Percentiles rank a stretch among this genome's conserved stretches.
Conservation (phyloP, 2,113 vertebrate genomes). For the Boleophthalmus pectinirostris region DNA sequence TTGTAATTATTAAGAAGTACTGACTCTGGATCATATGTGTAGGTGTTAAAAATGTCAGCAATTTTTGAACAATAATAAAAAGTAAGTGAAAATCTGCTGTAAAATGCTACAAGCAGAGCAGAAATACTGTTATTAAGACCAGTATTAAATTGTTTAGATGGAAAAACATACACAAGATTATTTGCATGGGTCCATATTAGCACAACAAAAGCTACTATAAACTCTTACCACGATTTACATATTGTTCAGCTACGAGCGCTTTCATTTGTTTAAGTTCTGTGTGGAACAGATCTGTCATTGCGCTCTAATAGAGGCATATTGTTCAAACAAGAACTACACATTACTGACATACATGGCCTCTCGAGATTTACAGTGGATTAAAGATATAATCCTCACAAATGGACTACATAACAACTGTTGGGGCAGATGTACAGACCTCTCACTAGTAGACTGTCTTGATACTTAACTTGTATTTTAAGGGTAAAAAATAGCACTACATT, state of each 20-base stretch:
- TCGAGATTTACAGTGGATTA: not conserved
- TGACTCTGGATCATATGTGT: too few species aligned
- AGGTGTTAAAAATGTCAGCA: too few species aligned
- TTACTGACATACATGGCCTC: not conserved
- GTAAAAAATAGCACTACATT: too few species aligned
- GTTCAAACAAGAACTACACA: not conserved
- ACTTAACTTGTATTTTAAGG: too few species aligned
- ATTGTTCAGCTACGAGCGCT: not conserved
- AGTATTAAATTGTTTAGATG: too few species aligned
- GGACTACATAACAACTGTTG: not conserved
- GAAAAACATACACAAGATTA: not conserved
- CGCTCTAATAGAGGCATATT: not conserved
- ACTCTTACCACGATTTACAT: not conserved
- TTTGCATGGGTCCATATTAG: not conserved
- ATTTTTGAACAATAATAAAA: too few species aligned
- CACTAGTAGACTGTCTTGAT: not conserved
- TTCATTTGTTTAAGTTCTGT: not conserved
- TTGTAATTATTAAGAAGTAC: too few species aligned
- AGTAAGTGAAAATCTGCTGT: too few species aligned
- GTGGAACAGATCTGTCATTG: not conserved
- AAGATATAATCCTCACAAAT: constrained; percentile 6
- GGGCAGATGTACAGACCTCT: constrained; percentile 1
- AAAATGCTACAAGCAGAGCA: too few species aligned
- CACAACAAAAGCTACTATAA: not conserved
- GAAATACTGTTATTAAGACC: too few species aligned